Evolutionary conservation across 2,797 vertebrate genomes (phyloP), one percentile per base, ranked within the genome.

Genomic region (Sebastolobus alascanus): DNA sequence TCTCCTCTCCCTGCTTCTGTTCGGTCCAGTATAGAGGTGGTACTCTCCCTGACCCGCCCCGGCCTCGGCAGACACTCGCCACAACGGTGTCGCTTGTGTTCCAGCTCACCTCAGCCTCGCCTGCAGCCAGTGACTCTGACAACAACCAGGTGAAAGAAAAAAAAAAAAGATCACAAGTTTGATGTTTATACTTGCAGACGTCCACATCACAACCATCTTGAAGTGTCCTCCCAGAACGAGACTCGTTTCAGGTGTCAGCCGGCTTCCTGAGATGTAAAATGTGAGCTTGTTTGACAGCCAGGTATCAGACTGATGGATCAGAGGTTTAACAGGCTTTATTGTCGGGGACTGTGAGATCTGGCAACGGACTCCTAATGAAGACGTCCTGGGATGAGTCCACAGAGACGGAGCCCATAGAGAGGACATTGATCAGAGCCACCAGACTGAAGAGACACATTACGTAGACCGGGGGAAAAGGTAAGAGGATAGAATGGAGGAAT

Each of bases 361-460:
- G 83, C 69, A 75, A 50, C 68, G 54, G 70, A 65, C 69, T 72
- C 60, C 55, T 84, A 75, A 90, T 84, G 80, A 89, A 88, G 83
- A 87, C 27, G 33, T 87, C 74, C 77, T 31, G 63, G 76, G 82
- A 86, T 85, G 82, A 84, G 68, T 73, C 83, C 73, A 59, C 78
- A n/a, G 80, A 80, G 83, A 88, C 78, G 8, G 20, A 64, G 50
- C 68, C 81, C 66, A 68, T 14, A 63, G 77, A 81, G 73, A 59
- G 72, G 80, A 82, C 87, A 91, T 82, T 81, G 91, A 92, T 91
- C 87, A 87, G 79, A 78, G 68, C 37, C 79, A 71, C 67, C 70
- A 77, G 83, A 84, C 81, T 80, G 77, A 82, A 73, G 77, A 87
- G 77, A 86, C 73, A 80, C 79, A 75, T 83, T 68, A 80, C 60